phyloP scores from a whole-genome alignment of 2,888 invertebrate species.

The Pachydiplax longipennis region DNA sequence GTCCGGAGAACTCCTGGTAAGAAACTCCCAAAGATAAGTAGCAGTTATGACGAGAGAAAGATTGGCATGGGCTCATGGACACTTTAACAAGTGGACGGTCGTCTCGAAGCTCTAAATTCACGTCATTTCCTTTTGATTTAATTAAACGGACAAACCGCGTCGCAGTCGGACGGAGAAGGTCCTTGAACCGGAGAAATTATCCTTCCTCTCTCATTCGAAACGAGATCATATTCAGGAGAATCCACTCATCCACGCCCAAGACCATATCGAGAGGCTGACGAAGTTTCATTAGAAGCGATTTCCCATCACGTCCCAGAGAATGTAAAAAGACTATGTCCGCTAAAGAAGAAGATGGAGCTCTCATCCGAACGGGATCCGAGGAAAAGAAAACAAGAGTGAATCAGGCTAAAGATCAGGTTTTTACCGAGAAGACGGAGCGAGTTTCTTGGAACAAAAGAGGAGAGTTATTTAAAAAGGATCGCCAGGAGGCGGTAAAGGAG shows the following conservation, averaged over 20 bases:
- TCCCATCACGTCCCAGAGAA: neutral
- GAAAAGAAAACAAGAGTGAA: slow-evolving; percentile 19
- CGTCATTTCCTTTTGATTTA: too few species aligned
- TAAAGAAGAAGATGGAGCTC: neutral
- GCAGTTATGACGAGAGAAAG: too few species aligned
- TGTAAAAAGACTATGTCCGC: neutral
- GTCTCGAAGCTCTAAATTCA: too few species aligned
- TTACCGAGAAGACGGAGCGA: slow-evolving; percentile 26
- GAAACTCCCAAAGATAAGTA: too few species aligned
- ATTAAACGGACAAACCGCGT: neutral
- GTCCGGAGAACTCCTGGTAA: too few species aligned
- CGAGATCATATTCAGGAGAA: neutral
- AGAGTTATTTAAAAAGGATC: neutral
- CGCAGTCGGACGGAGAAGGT: neutral
- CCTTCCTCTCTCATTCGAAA: neutral
- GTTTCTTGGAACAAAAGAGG: slow-evolving; percentile 33
- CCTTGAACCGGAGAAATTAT: neutral
- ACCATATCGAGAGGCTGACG: neutral
- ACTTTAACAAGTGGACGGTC: too few species aligned
- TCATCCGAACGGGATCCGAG: neutral
- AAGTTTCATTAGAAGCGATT: neutral
- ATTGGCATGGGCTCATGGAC: too few species aligned
- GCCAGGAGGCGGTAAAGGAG: neutral
- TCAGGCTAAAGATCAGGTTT: slow-evolving; percentile 23
- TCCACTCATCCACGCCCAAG: neutral